Evolutionary conservation across 2,888 invertebrate species (phyloP).

Genomic region (Saturnia japonica): DNA sequence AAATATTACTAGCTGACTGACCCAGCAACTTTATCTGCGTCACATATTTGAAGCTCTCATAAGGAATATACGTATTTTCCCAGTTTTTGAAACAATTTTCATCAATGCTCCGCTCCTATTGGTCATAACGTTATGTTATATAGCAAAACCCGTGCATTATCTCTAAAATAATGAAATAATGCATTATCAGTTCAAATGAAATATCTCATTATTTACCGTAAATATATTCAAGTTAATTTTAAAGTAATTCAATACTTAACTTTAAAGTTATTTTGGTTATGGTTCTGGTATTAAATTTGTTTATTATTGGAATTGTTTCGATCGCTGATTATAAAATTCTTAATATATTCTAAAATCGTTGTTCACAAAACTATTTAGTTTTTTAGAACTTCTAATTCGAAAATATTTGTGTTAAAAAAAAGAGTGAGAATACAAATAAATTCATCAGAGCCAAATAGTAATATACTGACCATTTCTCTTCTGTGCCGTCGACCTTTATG

Average conservation of each 20-base stretch:
- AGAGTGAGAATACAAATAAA: not conserved
- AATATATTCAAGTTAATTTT: too few species aligned
- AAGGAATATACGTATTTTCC: too few species aligned
- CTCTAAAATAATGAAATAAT: not conserved
- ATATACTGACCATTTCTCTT: slow-evolving; percentile 91
- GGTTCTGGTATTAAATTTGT: not conserved
- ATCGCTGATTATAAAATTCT: too few species aligned
- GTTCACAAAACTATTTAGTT: not conserved
- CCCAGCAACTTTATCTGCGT: too few species aligned
- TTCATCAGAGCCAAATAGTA: not conserved
- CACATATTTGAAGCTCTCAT: too few species aligned
- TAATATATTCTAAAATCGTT: not conserved
- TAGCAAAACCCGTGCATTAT: not conserved
- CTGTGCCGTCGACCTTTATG: slow-evolving; percentile 93
- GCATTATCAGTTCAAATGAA: not conserved
- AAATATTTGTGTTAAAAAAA: not conserved
- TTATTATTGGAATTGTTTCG: not conserved
- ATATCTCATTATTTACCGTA: not conserved
- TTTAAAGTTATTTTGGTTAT: too few species aligned
- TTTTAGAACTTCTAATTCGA: not conserved
- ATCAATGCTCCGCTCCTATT: too few species aligned
- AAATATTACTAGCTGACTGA: too few species aligned
- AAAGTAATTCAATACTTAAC: not conserved
- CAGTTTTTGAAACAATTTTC: too few species aligned
- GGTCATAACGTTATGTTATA: too few species aligned